Evolutionary conservation across 2,113 vertebrate genomes (phyloP).

Genomic region (Mormyrus lacerda): DNA sequence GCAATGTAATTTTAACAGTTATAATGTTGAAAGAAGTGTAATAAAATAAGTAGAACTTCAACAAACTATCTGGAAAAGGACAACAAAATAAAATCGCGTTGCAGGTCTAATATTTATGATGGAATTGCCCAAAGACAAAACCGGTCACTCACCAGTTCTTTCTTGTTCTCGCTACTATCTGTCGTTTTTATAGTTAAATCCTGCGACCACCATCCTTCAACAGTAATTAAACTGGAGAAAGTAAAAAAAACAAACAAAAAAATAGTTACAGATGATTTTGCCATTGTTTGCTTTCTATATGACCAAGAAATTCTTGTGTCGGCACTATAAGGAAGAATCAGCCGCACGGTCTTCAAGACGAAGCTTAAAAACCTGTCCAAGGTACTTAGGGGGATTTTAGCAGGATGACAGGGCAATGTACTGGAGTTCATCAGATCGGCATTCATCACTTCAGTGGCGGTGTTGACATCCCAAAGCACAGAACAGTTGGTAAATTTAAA

Average conservation of each 20-base stretch:
- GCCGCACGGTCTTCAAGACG: not conserved
- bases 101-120: not conserved
- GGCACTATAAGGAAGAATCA: not conserved
- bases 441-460: not conserved
- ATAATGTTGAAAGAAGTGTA: not conserved
- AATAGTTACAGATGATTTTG: not conserved
- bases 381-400: not conserved
- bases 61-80: not conserved
- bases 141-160: conserved; percentile 19
- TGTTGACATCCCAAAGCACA: not conserved
- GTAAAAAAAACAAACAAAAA: not conserved
- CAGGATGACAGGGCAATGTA: not conserved
- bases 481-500: not conserved
- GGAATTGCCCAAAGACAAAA: not conserved
- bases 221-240: not conserved
- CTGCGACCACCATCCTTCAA: conserved; percentile 1
- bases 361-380: not conserved
- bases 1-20: not conserved
- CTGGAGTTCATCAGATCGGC: not conserved
- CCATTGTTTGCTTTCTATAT: conserved; percentile 4
- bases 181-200: not conserved
- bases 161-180: not conserved
- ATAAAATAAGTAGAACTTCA: not conserved
- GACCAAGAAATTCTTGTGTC: not conserved
- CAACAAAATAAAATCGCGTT: not conserved